Evolutionary conservation across 2,888 invertebrate genomes (phyloP).

Genomic region (Leucozona laternaria): DNA sequence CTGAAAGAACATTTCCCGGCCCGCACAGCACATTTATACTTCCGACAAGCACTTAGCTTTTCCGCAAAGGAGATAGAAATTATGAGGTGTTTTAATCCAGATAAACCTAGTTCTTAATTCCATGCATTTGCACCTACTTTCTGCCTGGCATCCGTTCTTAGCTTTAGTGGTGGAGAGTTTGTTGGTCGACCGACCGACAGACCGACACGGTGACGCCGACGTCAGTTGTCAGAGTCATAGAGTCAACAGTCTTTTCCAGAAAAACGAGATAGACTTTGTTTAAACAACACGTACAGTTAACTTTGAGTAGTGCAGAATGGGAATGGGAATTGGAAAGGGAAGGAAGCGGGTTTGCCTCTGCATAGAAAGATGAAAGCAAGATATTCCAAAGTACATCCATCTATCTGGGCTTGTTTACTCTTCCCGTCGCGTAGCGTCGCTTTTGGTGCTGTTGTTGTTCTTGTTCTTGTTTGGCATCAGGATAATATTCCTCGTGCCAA

Average conservation of each 20-base stretch:
- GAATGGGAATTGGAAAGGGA: background rate
- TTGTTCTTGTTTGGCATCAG: background rate
- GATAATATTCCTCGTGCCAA: background rate
- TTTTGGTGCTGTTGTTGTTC: background rate
- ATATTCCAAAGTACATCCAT: conserved; percentile 42
- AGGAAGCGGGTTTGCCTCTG: background rate
- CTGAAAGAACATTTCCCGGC: conserved; percentile 28
- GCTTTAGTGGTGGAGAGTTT: background rate
- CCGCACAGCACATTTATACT: conserved; percentile 68
- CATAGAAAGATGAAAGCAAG: background rate
- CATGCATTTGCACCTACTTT: conserved; percentile 66
- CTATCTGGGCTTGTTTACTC: conserved; percentile 55
- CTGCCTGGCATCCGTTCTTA: conserved; percentile 18
- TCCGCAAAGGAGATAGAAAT: conserved; percentile 64
- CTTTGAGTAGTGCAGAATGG: background rate
- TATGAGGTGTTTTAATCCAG: conserved; percentile 74
- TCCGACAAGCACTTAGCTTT: conserved; percentile 74
- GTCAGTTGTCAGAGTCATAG: background rate
- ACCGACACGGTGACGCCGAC: background rate
- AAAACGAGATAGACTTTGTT: conserved; percentile 29
- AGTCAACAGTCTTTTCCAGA: background rate
- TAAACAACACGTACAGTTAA: conserved; percentile 35
- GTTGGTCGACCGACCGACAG: background rate
- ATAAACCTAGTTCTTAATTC: conserved; percentile 71
- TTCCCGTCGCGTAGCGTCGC: no score